A percentile compares a stretch with the other conserved stretches of the same genome.
Conservation (phyloP, 2,797 vertebrate species). For the Nannoperca obscura region DNA sequence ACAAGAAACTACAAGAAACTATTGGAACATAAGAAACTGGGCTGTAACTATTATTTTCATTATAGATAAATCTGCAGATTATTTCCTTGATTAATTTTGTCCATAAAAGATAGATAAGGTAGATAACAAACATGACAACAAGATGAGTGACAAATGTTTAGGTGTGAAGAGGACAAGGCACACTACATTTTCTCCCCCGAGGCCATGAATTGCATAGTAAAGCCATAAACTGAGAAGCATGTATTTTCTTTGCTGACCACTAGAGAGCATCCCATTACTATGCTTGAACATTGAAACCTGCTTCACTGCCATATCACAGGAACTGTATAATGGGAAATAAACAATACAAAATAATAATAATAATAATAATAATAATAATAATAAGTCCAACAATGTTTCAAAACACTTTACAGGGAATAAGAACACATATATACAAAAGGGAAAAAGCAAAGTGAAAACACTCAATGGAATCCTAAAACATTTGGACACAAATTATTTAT, state of each 20-base stretch:
- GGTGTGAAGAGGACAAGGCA: not conserved
- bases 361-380: not conserved
- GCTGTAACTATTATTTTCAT: not conserved
- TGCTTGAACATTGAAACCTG: not conserved
- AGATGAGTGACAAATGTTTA: not conserved
- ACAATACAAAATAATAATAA: not conserved
- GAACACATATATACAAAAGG: not conserved
- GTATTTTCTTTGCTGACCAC: conserved; percentile 51
- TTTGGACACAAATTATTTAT: not conserved
- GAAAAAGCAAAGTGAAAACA: not conserved
- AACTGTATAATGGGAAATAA: not conserved
- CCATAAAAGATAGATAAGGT: not conserved
- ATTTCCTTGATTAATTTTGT: not conserved
- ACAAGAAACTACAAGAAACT: not conserved
- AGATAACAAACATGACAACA: not conserved
- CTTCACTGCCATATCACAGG: not conserved
- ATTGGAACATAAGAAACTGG: not conserved
- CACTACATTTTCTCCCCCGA: not conserved
- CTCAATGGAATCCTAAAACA: not conserved
- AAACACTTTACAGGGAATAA: fast-evolving
- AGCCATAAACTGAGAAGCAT: not conserved
- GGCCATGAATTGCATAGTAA: conserved; percentile 1
- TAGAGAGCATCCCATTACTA: conserved; percentile 55
- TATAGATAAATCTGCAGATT: not conserved
- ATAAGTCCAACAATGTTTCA: not conserved